Evolutionary conservation across 23 tunicate species (phyloP), one percentile per base, ranked within the genome.

Genomic region (Phallusia fumigata): DNA sequence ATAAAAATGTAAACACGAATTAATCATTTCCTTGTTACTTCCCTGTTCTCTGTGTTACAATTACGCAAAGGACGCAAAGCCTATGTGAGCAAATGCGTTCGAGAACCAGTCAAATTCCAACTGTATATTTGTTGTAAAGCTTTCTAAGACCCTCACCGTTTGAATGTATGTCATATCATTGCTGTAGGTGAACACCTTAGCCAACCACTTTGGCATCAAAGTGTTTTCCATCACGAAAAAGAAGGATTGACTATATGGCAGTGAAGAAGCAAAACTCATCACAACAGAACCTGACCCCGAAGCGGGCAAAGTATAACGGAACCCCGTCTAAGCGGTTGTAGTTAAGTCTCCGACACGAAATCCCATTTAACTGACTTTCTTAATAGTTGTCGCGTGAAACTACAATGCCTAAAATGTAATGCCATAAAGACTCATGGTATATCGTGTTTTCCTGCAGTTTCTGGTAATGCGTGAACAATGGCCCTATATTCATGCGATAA

Each of bases 171-270:
- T 40, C 5, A 40, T 10, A 5, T 40, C 11, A 26, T 65, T 6
- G 47, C 49, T 81, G 30, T 75, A 95, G 99, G 99, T 95, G 18
- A 52, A 83, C 84, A 86, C 73, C 12, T 77, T 95, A 74, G 99
- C 99, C 18, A 87, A 78, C 34, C 94, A 95, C 52, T 81, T 95
- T 33, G 82, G 83, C 13, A 95, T 95, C 58, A 32, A 44, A 21
- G 88, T 95, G 21, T 95, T 95, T 74, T 82, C 84, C 22, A 90
- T 85, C 36, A 35, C 34, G 40, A 65, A 73, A 73, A 80, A 85
- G 74, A 53, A 77, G 80, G 80, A 81, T 52, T 86, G 90, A 86
- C 90, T 52, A 52, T 51, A 32, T 24, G 52, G 34, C 64, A 69
- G 85, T 82, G 77, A 58, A 58, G 28, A 58, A 13, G 69, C 26